Evolutionary conservation across 2,113 vertebrate species (phyloP).

Genomic region (Anguilla rostrata): DNA sequence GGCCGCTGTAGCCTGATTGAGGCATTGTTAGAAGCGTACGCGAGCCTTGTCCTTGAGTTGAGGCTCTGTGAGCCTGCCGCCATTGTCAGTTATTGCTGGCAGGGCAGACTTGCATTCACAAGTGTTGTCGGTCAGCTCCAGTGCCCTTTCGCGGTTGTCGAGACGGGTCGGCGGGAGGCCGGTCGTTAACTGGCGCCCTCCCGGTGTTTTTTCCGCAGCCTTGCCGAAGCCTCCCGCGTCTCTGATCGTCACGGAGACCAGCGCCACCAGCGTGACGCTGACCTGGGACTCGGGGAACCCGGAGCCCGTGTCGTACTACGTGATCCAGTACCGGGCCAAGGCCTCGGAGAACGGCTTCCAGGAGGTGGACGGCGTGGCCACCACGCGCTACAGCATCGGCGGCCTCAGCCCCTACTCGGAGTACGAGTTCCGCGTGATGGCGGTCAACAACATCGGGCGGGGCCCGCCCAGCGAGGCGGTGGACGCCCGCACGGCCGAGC

Average conservation of each 20-base stretch:
- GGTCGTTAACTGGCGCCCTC: not conserved
- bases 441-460: conserved; percentile 91
- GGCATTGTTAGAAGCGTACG: not conserved
- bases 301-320: conserved; percentile 89
- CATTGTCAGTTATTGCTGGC: not conserved
- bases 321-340: conserved; percentile 89
- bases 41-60: not conserved
- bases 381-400: conserved; percentile 94
- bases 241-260: conserved; percentile 91
- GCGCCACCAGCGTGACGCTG: conserved; percentile 94
- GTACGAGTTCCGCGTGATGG: conserved; percentile 87
- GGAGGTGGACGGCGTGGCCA: conserved; percentile 95
- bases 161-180: not conserved
- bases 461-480: conserved; percentile 82
- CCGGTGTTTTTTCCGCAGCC: conserved; percentile 62
- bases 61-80: not conserved
- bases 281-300: conserved; percentile 96
- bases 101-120: not conserved
- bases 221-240: conserved; percentile 87
- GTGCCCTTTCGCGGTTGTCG: not conserved
- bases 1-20: not conserved
- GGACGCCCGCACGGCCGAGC: conserved; percentile 87
- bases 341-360: conserved; percentile 83
- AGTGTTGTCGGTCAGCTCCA: not conserved
- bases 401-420: conserved; percentile 94